Evolutionary conservation across 2,797 vertebrate species (phyloP).

Genomic region (Schizothorax lantsangensis): DNA sequence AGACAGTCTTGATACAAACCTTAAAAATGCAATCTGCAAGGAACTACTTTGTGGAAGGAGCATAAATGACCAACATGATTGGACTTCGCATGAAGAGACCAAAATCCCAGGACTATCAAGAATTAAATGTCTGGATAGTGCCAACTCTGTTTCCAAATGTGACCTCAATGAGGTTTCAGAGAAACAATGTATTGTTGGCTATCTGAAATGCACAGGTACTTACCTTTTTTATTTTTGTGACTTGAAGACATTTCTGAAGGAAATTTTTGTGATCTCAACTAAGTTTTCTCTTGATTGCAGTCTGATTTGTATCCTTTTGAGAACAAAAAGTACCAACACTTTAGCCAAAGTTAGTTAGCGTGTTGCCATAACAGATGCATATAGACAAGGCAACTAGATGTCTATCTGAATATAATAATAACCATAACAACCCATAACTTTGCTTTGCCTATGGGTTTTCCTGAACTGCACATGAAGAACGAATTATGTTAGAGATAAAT

Average conservation of each 20-base stretch:
- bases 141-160: constrained; percentile 1
- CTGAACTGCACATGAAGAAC: not conserved
- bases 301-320: not conserved
- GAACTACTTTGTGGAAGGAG: constrained; percentile 57
- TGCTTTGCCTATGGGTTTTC: not conserved
- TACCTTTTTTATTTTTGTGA: not conserved
- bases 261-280: not conserved
- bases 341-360: not conserved
- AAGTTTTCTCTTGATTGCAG: not conserved
- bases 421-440: no score
- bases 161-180: rapidly evolving
- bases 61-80: not conserved
- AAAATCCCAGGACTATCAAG: not conserved
- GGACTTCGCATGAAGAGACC: rapidly evolving
- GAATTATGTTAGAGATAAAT: not conserved
- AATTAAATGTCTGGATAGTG: rapidly evolving
- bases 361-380: not conserved
- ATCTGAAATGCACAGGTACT: constrained; percentile 56
- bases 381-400: not conserved
- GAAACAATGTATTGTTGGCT: not conserved
- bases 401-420: not conserved
- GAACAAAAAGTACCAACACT: not conserved
- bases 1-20: rapidly evolving
- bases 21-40: constrained; percentile 57
- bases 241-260: no score